Evolutionary conservation across 2,797 vertebrate species (phyloP).

Genomic region (Platalea minor): DNA sequence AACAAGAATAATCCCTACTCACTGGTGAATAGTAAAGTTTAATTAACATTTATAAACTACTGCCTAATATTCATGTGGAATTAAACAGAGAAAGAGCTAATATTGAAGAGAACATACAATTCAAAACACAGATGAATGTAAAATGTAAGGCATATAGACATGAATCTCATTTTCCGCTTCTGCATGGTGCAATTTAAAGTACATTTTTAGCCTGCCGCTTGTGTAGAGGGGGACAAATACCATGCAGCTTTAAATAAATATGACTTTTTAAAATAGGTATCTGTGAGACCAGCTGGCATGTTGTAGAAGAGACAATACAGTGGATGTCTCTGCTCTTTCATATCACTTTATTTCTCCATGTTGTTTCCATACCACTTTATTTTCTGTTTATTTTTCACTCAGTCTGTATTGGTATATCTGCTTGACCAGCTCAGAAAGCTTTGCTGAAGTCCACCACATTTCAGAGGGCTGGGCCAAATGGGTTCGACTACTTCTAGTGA

Average conservation of each 20-base stretch:
- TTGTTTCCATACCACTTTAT: not conserved
- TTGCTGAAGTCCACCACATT: not conserved
- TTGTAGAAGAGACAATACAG: not conserved
- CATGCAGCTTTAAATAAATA: not conserved
- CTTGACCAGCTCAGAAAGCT: not conserved
- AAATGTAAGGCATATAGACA: not conserved
- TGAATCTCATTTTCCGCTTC: not conserved
- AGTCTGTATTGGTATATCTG: not conserved
- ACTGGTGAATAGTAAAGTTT: not conserved
- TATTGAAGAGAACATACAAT: not conserved
- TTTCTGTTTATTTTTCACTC: not conserved
- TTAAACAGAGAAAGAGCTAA: not conserved
- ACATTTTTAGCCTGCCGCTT: not conserved
- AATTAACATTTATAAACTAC: not conserved
- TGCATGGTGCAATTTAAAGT: not conserved
- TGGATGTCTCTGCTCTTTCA: fast-evolving
- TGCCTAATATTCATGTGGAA: not conserved
- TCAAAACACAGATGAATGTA: not conserved
- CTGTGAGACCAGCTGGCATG: not conserved
- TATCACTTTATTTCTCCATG: not conserved
- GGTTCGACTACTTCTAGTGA: not conserved
- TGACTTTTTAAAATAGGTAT: not conserved
- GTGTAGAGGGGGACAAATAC: not conserved
- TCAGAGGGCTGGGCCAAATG: not conserved
- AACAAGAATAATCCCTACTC: not conserved